Percentiles rank a stretch among this genome's conserved stretches.
Conservation (phyloP, 2,113 vertebrate species). For the Urocynchramus pylzowi region DNA sequence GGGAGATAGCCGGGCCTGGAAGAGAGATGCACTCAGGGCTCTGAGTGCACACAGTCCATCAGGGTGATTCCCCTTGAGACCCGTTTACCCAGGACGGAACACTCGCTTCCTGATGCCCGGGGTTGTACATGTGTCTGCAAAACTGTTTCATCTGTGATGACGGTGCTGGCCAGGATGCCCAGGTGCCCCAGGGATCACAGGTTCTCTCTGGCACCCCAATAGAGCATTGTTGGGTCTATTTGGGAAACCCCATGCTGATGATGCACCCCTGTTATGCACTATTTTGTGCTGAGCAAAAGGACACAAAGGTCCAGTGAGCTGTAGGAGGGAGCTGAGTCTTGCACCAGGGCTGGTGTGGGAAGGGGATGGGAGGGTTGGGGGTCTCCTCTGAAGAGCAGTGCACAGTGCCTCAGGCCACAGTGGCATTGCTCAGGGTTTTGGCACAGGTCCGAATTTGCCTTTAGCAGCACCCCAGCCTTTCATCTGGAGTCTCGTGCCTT, state of each 20-base stretch:
- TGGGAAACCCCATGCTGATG: rapidly evolving
- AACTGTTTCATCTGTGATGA: not conserved
- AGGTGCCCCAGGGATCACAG: not conserved
- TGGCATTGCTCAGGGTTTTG: rapidly evolving
- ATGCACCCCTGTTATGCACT: rapidly evolving
- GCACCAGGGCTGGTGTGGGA: not conserved
- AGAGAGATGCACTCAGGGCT: not conserved
- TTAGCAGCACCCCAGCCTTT: not conserved
- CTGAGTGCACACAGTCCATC: rapidly evolving
- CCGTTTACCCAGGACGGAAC: not conserved
- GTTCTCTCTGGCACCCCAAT: not conserved
- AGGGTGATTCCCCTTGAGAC: not conserved
- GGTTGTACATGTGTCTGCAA: not conserved
- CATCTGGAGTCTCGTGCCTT: not conserved
- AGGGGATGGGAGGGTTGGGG: rapidly evolving
- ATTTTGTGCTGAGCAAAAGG: rapidly evolving
- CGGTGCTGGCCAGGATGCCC: not conserved
- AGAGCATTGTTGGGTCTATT: not conserved
- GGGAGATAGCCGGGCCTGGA: rapidly evolving
- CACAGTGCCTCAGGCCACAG: rapidly evolving
- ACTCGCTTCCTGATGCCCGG: rapidly evolving
- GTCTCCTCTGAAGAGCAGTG: not conserved
- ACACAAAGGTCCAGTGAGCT: rapidly evolving
- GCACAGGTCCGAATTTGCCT: not conserved
- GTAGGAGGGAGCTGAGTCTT: not conserved